Conservation (phyloP, 2,113 vertebrate genomes). For the Burhinus bistriatus region DNA sequence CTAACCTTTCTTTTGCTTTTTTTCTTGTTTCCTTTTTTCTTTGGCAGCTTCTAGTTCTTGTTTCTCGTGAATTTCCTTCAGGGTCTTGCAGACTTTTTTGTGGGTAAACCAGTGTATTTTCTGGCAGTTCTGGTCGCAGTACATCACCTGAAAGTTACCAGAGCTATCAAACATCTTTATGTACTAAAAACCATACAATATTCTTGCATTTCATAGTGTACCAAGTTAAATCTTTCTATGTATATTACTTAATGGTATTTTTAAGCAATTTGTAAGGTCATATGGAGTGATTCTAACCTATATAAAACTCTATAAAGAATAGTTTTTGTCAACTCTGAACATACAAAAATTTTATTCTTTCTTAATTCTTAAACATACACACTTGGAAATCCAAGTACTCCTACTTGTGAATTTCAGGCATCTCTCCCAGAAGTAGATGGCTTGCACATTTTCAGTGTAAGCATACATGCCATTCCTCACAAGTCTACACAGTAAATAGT, state of each 20-base stretch:
- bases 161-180: neutral
- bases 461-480: neutral
- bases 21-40: constrained; percentile 74
- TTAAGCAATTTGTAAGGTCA: neutral
- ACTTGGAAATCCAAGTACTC: neutral
- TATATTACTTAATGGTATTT: neutral
- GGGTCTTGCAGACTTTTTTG: constrained; percentile 90
- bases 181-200: neutral
- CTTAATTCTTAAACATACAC: neutral
- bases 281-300: neutral
- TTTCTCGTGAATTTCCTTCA: constrained; percentile 86
- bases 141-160: constrained; percentile 83
- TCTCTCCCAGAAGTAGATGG: neutral
- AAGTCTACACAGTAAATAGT: neutral
- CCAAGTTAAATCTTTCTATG: neutral
- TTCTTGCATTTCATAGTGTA: neutral
- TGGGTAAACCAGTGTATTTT: constrained; percentile 98
- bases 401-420: neutral
- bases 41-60: constrained; percentile 83
- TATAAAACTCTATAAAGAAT: neutral
- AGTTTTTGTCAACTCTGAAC: neutral
- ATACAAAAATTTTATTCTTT: neutral
- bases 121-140: constrained; percentile 91
- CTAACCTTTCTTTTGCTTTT: constrained; percentile 76
- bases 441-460: neutral